Evolutionary conservation across 2,888 invertebrate species (phyloP), one percentile per base, ranked within the genome.

Genomic region (Zonitis immaculata): DNA sequence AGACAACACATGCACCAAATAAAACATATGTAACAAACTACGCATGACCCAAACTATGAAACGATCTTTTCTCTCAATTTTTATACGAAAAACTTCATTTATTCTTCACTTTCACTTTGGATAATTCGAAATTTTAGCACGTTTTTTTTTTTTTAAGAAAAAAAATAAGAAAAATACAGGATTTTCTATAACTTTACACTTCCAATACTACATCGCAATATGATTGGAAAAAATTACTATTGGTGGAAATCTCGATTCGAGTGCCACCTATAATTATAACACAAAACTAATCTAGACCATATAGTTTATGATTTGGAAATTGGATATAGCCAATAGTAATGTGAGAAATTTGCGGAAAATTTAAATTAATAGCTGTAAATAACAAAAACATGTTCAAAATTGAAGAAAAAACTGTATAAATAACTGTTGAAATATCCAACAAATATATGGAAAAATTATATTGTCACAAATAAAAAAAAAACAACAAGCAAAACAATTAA

Each of bases 1-100:
- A 66, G 64, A 64, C 65, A 63, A 65, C 67, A 67, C 66, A 64
- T 64, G 64, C 62, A 66, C 66, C 62, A 60, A 64, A 63, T 61
- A 64, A 58, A 60, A 56, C 50, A 60, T 49, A 47, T 46, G 51
- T 51, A 28, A 27, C 32, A 35, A 35, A 51, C 51, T 54, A 49
- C 57, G 57, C 57, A 54, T 56, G 56, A 52, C 25, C 56, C 39
- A 22, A 35, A 35, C 18, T 35, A 22, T 22, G 35, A 18, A 35
- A 35, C 35, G 35, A 35, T 35, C n/a, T 35, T 35, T 35, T 35
- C 16, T 35, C 3, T 22, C 3, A 4, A 22, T 3, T 22, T 22
- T 22, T 22, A n/a, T n/a, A n/a, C n/a, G 22, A 22, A 5, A 22
- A 22, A 22, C 22, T 4, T 5, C 22, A 22, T 4, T 4, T 22